Conservation (phyloP, 2,113 vertebrate species). For the Oreotrochilus melanogaster region DNA sequence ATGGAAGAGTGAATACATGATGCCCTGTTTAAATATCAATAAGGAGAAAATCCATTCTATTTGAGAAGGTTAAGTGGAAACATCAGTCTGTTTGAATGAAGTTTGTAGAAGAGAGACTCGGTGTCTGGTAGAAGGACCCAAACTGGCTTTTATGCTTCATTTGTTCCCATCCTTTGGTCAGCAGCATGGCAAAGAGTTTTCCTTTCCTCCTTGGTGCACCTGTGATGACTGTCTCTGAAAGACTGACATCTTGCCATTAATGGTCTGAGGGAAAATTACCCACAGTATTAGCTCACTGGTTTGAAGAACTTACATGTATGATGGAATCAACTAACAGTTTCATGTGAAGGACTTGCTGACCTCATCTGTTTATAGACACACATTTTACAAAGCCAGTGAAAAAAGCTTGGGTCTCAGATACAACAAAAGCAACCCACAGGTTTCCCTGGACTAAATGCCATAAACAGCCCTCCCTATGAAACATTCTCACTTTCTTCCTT, state of each 20-base stretch:
- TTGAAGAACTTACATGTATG: neutral
- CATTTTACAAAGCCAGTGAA: neutral
- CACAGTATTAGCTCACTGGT: neutral
- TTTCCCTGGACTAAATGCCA: neutral
- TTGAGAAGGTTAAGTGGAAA: conserved; percentile 64
- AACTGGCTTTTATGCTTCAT: conserved; percentile 68
- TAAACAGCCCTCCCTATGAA: neutral
- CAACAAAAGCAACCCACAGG: neutral
- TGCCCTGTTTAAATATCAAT: neutral
- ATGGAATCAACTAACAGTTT: neutral
- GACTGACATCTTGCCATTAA: neutral
- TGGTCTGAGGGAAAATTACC: neutral
- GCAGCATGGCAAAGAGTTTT: conserved; percentile 47
- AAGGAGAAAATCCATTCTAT: conserved; percentile 25
- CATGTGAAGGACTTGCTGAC: neutral
- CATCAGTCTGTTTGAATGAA: conserved; percentile 59
- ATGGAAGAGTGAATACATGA: neutral
- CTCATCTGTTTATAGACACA: neutral
- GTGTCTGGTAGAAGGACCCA: conserved; percentile 32
- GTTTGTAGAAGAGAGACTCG: conserved; percentile 55
- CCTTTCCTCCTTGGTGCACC: neutral
- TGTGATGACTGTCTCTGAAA: neutral
- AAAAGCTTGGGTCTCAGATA: neutral
- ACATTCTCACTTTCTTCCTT: neutral
- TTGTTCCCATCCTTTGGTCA: conserved; percentile 66